A percentile compares a stretch with the other conserved stretches of the same genome.
These are phyloP conservation scores for Motacilla tschutschensis DNA, from an alignment of 2,113 vertebrate species.

Conservation along the genomic window DNA sequence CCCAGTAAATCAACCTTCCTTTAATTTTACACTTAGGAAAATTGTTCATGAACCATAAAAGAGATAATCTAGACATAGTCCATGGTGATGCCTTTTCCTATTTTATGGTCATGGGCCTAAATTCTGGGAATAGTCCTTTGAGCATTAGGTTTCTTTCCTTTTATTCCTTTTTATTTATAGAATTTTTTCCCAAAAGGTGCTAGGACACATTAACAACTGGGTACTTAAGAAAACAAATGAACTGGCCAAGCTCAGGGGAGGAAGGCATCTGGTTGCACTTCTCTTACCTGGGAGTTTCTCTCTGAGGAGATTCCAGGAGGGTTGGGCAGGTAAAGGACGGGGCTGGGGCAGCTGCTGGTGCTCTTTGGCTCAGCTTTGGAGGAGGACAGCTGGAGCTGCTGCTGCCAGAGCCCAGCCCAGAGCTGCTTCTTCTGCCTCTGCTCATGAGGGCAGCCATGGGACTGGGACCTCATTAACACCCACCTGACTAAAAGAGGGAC, in stretches of 20 bases:
- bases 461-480: not conserved
- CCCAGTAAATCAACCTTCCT: not conserved
- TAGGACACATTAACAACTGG: not conserved
- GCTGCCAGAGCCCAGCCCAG: not conserved
- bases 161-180: not conserved
- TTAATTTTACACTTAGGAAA: not conserved
- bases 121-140: not conserved
- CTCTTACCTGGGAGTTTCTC: not conserved
- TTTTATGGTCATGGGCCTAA: not conserved
- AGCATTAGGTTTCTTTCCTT: not conserved
- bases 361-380: not conserved
- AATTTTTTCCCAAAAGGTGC: not conserved
- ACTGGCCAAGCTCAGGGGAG: not conserved
- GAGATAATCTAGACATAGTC: not conserved
- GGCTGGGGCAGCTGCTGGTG: not conserved
- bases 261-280: not conserved
- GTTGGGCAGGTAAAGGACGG: not conserved
- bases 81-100: not conserved
- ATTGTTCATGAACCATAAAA: not conserved
- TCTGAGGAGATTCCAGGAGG: accelerated
- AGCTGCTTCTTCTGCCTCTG: not conserved
- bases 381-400: not conserved
- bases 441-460: not conserved
- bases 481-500: not conserved
- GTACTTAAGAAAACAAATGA: not conserved